Conservation (phyloP, 2,888 invertebrate species). For the Leucozona laternaria region DNA sequence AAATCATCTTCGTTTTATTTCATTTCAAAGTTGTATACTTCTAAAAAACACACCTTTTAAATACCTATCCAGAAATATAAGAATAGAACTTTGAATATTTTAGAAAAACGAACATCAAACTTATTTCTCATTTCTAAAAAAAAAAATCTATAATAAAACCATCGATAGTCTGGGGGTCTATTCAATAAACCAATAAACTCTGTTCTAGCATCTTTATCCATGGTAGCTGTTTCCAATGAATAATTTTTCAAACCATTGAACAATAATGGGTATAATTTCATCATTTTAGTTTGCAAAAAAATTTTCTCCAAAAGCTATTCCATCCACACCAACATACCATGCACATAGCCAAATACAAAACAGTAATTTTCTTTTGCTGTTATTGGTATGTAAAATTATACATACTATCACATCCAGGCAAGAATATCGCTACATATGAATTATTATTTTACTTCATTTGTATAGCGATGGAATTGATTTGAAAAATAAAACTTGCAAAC, state of each 20-base stretch:
- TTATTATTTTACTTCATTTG: slow-evolving; percentile 10
- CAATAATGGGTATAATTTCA: slow-evolving; percentile 58
- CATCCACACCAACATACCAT: neutral
- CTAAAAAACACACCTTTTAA: no score
- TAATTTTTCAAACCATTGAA: slow-evolving; percentile 56
- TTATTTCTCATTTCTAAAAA: neutral
- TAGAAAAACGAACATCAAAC: neutral
- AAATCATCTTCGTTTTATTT: no score
- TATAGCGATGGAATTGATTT: neutral
- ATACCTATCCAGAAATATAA: no score
- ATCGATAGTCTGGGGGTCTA: neutral
- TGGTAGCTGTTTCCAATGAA: slow-evolving; percentile 44
- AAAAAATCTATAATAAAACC: no score
- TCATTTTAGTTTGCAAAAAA: slow-evolving; percentile 32
- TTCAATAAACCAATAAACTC: slow-evolving; percentile 21
- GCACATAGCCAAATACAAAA: slow-evolving; percentile 1
- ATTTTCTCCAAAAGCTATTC: slow-evolving; percentile 11
- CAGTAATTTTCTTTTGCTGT: neutral
- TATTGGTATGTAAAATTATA: neutral
- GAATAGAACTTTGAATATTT: no score
- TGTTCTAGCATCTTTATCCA: neutral
- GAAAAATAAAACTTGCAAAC: neutral
- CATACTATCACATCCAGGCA: slow-evolving; percentile 12
- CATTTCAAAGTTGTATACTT: no score
- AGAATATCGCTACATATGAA: neutral